phyloP scores from a whole-genome alignment of 2,888 invertebrate genomes.

The Campoletis raptor region DNA sequence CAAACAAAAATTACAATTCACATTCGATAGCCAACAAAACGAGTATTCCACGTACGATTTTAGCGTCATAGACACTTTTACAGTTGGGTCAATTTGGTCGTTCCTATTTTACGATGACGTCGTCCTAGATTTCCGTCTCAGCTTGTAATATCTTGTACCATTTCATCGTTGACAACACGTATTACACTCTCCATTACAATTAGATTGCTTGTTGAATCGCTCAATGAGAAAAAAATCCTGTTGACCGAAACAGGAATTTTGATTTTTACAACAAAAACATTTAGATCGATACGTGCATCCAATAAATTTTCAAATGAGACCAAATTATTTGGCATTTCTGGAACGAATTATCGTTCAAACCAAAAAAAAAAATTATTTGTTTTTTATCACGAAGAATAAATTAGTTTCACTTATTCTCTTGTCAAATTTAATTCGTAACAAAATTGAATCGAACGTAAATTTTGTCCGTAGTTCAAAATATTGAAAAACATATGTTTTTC shows the following conservation, averaged over 20 bases:
- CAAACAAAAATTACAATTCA: slow-evolving; percentile 36
- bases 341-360: too few species aligned
- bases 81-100: neutral
- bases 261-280: too few species aligned
- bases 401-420: neutral
- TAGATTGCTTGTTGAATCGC: neutral
- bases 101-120: slow-evolving; percentile 14
- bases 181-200: neutral
- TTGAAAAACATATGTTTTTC: neutral
- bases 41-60: slow-evolving; percentile 26
- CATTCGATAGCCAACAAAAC: slow-evolving; percentile 41
- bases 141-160: neutral
- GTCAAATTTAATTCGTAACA: too few species aligned
- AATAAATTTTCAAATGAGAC: too few species aligned
- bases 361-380: neutral
- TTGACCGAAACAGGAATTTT: too few species aligned
- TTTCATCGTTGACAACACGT: slow-evolving; percentile 12
- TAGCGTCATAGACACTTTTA: slow-evolving; percentile 13
- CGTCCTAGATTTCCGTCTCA: neutral
- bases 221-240: neutral
- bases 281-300: too few species aligned
- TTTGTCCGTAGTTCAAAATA: neutral
- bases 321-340: too few species aligned
- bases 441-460: neutral
- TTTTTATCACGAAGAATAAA: neutral